Conservation (phyloP, 2,113 vertebrate genomes). For the Syngnathoides biaculeatus region DNA sequence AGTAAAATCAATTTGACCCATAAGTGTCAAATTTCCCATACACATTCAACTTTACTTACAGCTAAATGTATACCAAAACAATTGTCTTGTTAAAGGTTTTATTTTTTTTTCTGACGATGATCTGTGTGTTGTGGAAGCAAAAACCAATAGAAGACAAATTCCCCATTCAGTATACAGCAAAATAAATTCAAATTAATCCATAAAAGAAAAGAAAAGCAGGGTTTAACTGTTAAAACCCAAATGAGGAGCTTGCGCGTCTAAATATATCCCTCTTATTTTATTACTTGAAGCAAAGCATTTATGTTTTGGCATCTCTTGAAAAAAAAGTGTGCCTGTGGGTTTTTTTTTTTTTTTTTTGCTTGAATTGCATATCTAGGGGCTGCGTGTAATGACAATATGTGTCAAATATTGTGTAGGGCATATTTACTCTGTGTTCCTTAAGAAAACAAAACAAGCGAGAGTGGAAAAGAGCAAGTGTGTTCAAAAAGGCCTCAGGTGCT, state of each 20-base stretch:
- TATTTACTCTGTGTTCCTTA: conserved; percentile 58
- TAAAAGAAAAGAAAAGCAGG: conserved; percentile 20
- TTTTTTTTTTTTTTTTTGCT: conserved; percentile 42
- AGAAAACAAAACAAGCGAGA: conserved; percentile 40
- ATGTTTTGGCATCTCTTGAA: conserved; percentile 49
- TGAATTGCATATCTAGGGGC: conserved; percentile 59
- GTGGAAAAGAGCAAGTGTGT: conserved; percentile 19
- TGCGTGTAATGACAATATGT: conserved; percentile 55
- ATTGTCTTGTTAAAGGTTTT: background rate
- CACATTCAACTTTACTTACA: too few relatives aligned
- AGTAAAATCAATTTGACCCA: too few relatives aligned
- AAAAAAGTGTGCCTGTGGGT: conserved; percentile 49
- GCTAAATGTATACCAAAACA: too few relatives aligned
- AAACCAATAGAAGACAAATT: background rate
- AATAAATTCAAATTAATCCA: conserved; percentile 26
- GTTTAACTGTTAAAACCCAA: conserved; percentile 41
- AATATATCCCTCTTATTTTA: conserved; percentile 48
- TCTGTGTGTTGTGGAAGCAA: background rate
- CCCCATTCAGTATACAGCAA: background rate
- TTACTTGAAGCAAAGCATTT: conserved; percentile 61
- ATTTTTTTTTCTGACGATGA: background rate
- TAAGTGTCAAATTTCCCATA: too few relatives aligned
- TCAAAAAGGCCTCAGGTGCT: conserved; percentile 47
- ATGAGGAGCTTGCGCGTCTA: conserved; percentile 27
- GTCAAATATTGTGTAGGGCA: conserved; percentile 54